Evolutionary conservation across 2,113 vertebrate genomes (phyloP), one percentile per base, ranked within the genome.

Genomic region (Vidua chalybeata): DNA sequence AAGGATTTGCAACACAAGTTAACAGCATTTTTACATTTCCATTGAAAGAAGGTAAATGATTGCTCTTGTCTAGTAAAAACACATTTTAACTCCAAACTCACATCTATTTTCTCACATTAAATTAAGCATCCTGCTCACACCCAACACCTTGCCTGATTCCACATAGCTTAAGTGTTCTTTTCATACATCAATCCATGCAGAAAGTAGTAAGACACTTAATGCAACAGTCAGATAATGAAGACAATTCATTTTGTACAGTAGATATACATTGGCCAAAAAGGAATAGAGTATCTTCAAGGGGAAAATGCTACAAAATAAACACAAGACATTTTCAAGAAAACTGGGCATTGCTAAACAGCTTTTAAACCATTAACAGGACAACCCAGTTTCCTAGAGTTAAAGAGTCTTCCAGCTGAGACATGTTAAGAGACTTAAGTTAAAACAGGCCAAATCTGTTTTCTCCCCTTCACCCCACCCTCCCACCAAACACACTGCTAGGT

Each of bases 161-260:
- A 93, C 88, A 89, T 87, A 80, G 81, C 85, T 93, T 97, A 97
- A 97, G 96, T 97, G 90, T 97, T 97, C 96, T 95, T 96, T 97
- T 97, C 96, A 52, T 96, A 97, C 78, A 94, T 93, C 96, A 97
- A 97, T 97, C 95, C 98, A 98, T 98, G 98, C 98, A 98, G 97
- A 96, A 98, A 97, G 91, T 92, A 98, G 80, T 95, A 97, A 97
- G 94, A 97, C 92, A 97, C 95, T 97, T 94, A 97, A 97, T 96
- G 96, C 96, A 97, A 97, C 92, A 96, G 90, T 97, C 95, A 96
- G 95, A 95, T 94, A 95, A 97, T 97, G 95, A 97, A 79, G 94
- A 97, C 95, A 86, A 80, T 97, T 95, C 95, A 96, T 90, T 91
- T 95, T 96, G 97, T 97, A 98, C 97, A 98, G 92, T 82, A 97